Evolutionary conservation across 1,140 invertebrate species (phyloP).

Genomic region (Drosophila tropicalis): DNA sequence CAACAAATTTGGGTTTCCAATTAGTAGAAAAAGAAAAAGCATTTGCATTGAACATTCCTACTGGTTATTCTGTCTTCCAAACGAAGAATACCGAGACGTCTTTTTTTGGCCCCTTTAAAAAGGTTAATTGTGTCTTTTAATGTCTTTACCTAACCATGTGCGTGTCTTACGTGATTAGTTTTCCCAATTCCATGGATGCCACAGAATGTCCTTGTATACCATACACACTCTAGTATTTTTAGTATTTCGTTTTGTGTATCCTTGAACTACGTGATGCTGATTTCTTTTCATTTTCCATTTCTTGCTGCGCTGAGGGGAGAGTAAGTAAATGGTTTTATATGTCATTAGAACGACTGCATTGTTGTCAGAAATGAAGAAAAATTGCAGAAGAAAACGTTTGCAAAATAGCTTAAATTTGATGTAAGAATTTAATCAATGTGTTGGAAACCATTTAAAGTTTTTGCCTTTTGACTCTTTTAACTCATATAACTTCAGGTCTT

Average conservation of each 20-base stretch:
- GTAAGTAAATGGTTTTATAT: slow-evolving; percentile 47
- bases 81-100: not conserved
- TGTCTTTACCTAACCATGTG: slow-evolving; percentile 50
- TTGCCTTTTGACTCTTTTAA: not conserved
- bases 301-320: slow-evolving; percentile 1
- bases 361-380: slow-evolving; percentile 2
- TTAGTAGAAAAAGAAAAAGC: not conserved
- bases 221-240: not conserved
- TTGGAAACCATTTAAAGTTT: not conserved
- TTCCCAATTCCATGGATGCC: slow-evolving; percentile 23
- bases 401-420: not conserved
- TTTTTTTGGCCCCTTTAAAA: slow-evolving; percentile 31
- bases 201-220: not conserved
- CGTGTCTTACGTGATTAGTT: slow-evolving; percentile 48
- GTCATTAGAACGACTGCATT: slow-evolving; percentile 13
- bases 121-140: slow-evolving; percentile 56
- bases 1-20: slow-evolving; percentile 3
- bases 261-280: slow-evolving; percentile 47
- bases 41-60: not conserved
- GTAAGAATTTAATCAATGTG: slow-evolving; percentile 6
- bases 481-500: not conserved
- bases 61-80: not conserved
- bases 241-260: slow-evolving; percentile 37
- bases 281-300: slow-evolving; percentile 33
- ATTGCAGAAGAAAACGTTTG: not conserved